Evolutionary conservation across 2,888 invertebrate species (phyloP), one percentile per base, ranked within the genome.

Genomic region (Mesoligia furuncula): DNA sequence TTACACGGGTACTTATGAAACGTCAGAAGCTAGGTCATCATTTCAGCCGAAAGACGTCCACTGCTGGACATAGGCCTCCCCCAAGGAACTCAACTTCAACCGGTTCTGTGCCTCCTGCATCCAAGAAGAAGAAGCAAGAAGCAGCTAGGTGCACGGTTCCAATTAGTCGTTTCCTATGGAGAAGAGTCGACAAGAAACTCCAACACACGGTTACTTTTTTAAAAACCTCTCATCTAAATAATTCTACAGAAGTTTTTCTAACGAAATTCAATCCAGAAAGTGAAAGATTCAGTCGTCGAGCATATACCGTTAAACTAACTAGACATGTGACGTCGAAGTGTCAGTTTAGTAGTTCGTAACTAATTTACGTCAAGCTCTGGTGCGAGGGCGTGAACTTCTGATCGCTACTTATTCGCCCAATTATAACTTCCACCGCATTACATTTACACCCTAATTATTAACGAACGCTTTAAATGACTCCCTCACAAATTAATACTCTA

Each of bases 291-390:
- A 83, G 69, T 65, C 51, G 69, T 36, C 57, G 64, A 77, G 57
- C 73, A 42, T 84, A 80, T 88, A 88, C 85, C 83, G 81, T 87
- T 90, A 91, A 86, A 83, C 89, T 90, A 93, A 93, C 90, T 90
- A 93, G 91, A 92, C 91, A 88, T 90, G 90, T 89, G 90, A 89
- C 91, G 89, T 89, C 91, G 90, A 93, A 94, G 93, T 94, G 93
- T 94, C 94, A 93, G 92, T 93, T 93, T 90, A 91, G 90, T 91
- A 94, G 94, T 94, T 93, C 80, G 87, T 93, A 95, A 95, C 94
- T 95, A 94, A 94, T 93, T 95, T 95, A 94, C 91, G 92, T 85
- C 91, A 92, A 89, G 89, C 88, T 87, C 84, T 87, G 86, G 85
- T 81, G 83, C 84, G 85, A 84, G 89, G 90, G 91, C 91, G 92